These are phyloP conservation scores for Gavialis gangeticus DNA, from an alignment of 2,113 vertebrate genomes.

Conservation along the genomic window DNA sequence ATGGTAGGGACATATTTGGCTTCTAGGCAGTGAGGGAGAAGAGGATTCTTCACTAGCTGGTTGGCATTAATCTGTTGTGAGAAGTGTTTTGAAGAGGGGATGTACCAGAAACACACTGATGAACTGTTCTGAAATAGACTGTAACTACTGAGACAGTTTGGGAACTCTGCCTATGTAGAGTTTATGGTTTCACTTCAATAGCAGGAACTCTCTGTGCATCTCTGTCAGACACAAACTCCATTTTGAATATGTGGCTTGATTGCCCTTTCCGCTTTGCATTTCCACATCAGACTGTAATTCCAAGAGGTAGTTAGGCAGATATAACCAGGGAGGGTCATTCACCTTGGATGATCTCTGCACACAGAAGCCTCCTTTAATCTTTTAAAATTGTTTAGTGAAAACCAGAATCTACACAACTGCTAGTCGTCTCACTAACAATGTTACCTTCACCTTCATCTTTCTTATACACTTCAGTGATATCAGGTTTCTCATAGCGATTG, in stretches of 20 bases:
- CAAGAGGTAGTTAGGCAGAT: no score
- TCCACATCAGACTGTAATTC: no score
- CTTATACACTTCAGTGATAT: not conserved
- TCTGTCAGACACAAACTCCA: no score
- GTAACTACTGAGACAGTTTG: not conserved
- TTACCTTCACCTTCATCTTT: not conserved
- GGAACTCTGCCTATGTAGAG: no score
- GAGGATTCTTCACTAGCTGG: not conserved
- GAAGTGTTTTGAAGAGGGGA: not conserved
- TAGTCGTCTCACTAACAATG: not conserved
- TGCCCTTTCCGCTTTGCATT: no score
- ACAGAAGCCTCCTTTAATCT: no score
- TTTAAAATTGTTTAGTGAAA: not conserved
- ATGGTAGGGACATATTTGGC: not conserved
- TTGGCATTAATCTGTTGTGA: not conserved
- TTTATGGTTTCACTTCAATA: no score
- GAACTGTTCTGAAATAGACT: not conserved
- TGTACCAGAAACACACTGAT: not conserved
- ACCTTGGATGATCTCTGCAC: no score
- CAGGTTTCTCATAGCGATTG: not conserved
- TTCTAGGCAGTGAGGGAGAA: not conserved
- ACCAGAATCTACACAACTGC: not conserved
- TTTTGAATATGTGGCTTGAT: no score
- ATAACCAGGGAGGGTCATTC: no score
- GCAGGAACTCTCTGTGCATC: no score